Conservation (phyloP, 2,797 vertebrate species). For the Brachyrhaphis roseni region DNA sequence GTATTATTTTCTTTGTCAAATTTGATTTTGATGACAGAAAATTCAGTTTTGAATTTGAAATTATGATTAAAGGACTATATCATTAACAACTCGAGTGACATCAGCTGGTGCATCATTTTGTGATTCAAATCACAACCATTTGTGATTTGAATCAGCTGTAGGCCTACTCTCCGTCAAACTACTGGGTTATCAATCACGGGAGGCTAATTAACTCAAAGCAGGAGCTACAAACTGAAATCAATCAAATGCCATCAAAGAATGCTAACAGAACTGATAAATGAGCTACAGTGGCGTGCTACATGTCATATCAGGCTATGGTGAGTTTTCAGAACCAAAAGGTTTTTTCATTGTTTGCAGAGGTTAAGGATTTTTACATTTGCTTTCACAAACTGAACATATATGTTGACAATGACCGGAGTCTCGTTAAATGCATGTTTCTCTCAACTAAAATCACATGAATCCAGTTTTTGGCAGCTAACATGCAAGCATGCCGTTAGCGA, state of each 20-base stretch:
- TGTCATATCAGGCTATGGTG: slow-evolving; percentile 29
- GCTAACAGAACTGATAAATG: slow-evolving; percentile 31
- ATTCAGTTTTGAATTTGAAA: slow-evolving; percentile 66
- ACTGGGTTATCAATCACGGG: slow-evolving; percentile 42
- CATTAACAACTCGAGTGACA: slow-evolving; percentile 62
- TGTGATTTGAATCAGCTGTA: slow-evolving; percentile 40
- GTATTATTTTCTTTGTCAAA: slow-evolving; percentile 17
- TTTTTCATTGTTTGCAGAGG: slow-evolving; percentile 29
- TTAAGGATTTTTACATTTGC: slow-evolving; percentile 5
- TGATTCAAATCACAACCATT: slow-evolving; percentile 41
- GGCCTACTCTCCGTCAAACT: slow-evolving; percentile 24
- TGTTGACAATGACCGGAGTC: slow-evolving; percentile 9
- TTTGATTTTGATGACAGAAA: slow-evolving; percentile 20
- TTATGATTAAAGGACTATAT: slow-evolving; percentile 62
- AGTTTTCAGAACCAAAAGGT: slow-evolving; percentile 22
- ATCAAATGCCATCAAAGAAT: slow-evolving; percentile 40
- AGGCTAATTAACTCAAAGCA: slow-evolving; percentile 54
- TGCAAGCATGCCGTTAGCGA: slow-evolving; percentile 54
- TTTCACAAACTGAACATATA: slow-evolving; percentile 31
- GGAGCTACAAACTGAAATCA: slow-evolving; percentile 49
- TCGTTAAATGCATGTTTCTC: not conserved
- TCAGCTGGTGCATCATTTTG: slow-evolving; percentile 32
- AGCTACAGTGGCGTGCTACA: slow-evolving; percentile 71
- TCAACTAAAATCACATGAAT: slow-evolving; percentile 15
- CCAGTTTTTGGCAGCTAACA: slow-evolving; percentile 15